These are phyloP conservation scores for Lycodopsis pacificus DNA, from an alignment of 2,797 vertebrate species.

Conservation along the genomic window DNA sequence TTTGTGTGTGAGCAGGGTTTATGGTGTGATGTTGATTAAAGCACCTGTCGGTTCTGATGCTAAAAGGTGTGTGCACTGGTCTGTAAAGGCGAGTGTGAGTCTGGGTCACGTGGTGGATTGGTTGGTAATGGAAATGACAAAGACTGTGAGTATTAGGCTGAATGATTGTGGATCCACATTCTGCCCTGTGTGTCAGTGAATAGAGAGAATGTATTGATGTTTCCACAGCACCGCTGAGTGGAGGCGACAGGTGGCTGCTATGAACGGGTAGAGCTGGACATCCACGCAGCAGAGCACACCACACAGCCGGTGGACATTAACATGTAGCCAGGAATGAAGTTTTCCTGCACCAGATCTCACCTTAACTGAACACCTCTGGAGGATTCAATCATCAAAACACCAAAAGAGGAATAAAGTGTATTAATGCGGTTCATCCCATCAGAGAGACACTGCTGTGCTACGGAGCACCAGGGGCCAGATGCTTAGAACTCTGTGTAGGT, in stretches of 20 bases:
- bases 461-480: background rate
- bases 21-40: too few species aligned
- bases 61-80: background rate
- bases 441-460: background rate
- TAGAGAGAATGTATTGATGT: conserved; percentile 3
- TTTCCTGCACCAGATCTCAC: background rate
- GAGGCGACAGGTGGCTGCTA: conserved; percentile 10
- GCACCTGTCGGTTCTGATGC: background rate
- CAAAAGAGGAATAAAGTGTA: background rate
- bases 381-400: background rate
- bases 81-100: conserved; percentile 1
- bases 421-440: background rate
- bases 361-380: too few species aligned
- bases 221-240: background rate
- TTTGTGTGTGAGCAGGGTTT: background rate
- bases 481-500: background rate
- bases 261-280: background rate
- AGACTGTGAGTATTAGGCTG: background rate
- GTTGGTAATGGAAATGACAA: conserved; percentile 25
- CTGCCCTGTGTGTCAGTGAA: conserved; percentile 21
- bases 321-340: background rate
- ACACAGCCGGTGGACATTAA: background rate
- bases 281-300: background rate
- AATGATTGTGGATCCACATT: background rate
- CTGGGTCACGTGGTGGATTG: background rate